Conservation (phyloP, 2,797 vertebrate species). For the Philypnodon macrostomus region DNA sequence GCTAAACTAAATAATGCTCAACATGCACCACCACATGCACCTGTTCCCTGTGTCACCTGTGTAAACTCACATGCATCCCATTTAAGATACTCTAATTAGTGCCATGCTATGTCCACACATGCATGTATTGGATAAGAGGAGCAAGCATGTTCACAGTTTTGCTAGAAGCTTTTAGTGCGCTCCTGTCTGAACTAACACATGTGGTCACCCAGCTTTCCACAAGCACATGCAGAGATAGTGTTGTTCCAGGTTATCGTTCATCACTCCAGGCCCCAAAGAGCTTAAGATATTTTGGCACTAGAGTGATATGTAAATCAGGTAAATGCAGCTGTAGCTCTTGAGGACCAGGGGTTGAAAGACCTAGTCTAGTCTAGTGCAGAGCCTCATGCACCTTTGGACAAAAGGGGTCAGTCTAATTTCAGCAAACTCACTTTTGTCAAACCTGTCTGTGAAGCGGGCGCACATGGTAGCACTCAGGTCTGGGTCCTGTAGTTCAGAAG, state of each 20-base stretch:
- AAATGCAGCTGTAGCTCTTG: conserved; percentile 61
- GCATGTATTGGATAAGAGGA: conserved; percentile 46
- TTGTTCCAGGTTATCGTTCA: conserved; percentile 45
- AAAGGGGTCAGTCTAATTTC: conserved; percentile 56
- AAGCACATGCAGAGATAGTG: conserved; percentile 67
- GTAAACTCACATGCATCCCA: conserved; percentile 46
- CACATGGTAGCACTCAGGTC: conserved; percentile 71
- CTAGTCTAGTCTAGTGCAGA: conserved; percentile 37
- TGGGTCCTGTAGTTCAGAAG: conserved; percentile 73
- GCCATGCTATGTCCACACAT: conserved; percentile 51
- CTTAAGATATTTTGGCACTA: conserved; percentile 55
- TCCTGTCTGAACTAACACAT: conserved; percentile 13
- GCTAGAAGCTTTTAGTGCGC: conserved; percentile 5
- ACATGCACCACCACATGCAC: conserved; percentile 55
- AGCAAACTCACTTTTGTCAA: conserved; percentile 85
- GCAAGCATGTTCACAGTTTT: conserved; percentile 39
- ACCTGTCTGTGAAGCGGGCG: conserved; percentile 78
- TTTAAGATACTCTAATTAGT: conserved; percentile 35
- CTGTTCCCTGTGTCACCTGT: conserved; percentile 22
- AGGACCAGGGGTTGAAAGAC: conserved; percentile 57
- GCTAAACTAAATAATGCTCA: conserved; percentile 4
- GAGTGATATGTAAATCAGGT: conserved; percentile 17
- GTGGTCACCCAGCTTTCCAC: conserved; percentile 22
- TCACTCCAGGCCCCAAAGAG: conserved; percentile 67
- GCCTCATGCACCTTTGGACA: conserved; percentile 72